Conservation (phyloP, 1,140 invertebrate genomes). For the Calosoma granatense region DNA sequence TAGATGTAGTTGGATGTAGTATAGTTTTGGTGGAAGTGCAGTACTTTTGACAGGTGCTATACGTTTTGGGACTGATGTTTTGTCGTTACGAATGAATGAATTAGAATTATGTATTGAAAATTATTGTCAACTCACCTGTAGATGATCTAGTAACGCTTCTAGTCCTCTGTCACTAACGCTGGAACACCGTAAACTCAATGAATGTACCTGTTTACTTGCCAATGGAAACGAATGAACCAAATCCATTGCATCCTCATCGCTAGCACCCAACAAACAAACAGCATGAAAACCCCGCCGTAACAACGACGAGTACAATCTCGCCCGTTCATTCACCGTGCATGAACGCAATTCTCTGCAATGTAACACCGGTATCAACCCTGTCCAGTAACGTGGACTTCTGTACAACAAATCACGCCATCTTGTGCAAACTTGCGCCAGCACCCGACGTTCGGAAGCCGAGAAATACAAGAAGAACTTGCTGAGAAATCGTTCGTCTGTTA, state of each 20-base stretch:
- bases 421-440: conserved; percentile 70
- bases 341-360: conserved; percentile 68
- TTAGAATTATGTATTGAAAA: no score
- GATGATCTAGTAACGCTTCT: conserved; percentile 74
- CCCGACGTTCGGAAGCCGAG: conserved; percentile 60
- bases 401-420: conserved; percentile 82
- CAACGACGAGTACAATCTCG: conserved; percentile 70
- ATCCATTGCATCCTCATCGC: conserved; percentile 80
- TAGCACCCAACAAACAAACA: conserved; percentile 70
- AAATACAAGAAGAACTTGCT: conserved; percentile 79
- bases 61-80: no score
- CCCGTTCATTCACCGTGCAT: conserved; percentile 52
- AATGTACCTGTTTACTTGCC: conserved; percentile 71
- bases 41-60: no score
- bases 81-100: no score
- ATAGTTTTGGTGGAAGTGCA: no score
- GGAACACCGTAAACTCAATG: conserved; percentile 71
- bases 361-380: conserved; percentile 68
- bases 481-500: conserved; percentile 76
- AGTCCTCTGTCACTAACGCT: conserved; percentile 81
- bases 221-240: conserved; percentile 74
- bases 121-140: conserved; percentile 64
- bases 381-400: conserved; percentile 72
- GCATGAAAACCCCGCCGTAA: conserved; percentile 77
- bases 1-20: no score